Conservation (phyloP, 2,797 vertebrate genomes). For the Calcarius lapponicus region DNA sequence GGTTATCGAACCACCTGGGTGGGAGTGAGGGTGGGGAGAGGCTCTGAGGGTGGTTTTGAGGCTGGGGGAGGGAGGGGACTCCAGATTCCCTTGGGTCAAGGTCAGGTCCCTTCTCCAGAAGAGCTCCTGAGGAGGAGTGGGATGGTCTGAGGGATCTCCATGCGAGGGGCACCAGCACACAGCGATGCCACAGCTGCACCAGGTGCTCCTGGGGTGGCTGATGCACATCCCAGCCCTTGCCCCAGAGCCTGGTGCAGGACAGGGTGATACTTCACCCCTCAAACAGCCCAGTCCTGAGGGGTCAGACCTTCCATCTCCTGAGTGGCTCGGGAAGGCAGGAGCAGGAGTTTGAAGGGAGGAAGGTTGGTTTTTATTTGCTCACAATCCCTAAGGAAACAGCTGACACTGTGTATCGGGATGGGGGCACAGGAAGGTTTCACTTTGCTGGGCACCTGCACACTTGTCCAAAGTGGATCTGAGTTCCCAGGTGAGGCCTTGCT, state of each 20-base stretch:
- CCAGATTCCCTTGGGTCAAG: accelerated
- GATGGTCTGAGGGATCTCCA: accelerated
- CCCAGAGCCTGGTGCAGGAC: accelerated
- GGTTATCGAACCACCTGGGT: neutral
- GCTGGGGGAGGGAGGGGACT: neutral
- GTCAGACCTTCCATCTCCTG: neutral
- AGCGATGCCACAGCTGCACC: accelerated
- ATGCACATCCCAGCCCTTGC: neutral
- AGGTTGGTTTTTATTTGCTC: neutral
- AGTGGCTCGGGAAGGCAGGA: accelerated
- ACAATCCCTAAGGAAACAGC: accelerated
- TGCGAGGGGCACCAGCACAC: accelerated
- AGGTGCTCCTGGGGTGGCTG: accelerated
- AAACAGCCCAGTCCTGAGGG: neutral
- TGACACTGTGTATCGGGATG: accelerated
- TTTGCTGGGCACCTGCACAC: neutral
- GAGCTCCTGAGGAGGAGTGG: neutral
- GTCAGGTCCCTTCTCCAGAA: neutral
- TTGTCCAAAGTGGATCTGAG: neutral
- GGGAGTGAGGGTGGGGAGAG: neutral
- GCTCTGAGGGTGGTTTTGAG: neutral
- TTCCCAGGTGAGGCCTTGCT: neutral
- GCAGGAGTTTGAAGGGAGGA: no score
- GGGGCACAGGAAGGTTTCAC: neutral
- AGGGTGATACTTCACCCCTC: neutral